Evolutionary conservation across 2,113 vertebrate species (phyloP), one percentile per base, ranked within the genome.

Genomic region (Rhynchomys soricoides): DNA sequence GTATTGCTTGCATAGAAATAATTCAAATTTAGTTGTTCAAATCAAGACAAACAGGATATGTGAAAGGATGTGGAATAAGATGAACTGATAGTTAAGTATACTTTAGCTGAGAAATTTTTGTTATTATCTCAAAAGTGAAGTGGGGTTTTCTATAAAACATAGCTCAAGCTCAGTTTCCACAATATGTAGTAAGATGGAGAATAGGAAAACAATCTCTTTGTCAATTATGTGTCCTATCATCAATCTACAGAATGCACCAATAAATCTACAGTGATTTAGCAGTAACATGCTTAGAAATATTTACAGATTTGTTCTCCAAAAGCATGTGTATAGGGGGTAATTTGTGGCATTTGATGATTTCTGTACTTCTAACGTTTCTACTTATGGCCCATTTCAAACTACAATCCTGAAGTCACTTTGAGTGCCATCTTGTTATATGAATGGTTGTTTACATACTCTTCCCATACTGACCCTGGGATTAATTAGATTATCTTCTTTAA

Each of bases 281-380:
- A 79, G 29, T 85, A 34, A 0, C 12, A 37, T 68, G 48, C 26
- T 94, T 62, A 86, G 57, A 90, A 93, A 66, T 95, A 24, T 40
- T 91, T 68, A 93, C 66, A 48, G 90, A 62, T 31, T 71, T 92
- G 70, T 15, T 83, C 55, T 92, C 21, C 7, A 4, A 66, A 93
- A 92, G 31, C 21, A 62, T 78, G 5, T 4, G 12, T n/a, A 43
- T 9, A 62, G 31, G 17, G 12, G 6, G 12, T 93, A 86, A 90
- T 92, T 93, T 82, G 48, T 73, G 92, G 24, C 45, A 90, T 73
- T 89, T 96, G 26, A 29, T 96, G n/a, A 78, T 90, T 73, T 92
- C 52, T 90, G 17, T 87, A 48, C 29, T 90, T 26, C 86, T 75
- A 93, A 82, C 94, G 55, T 89, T 83, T 86, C 52, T 68, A 89